Conservation (phyloP, 2,797 vertebrate species). For the Hydrolagus colliei region DNA sequence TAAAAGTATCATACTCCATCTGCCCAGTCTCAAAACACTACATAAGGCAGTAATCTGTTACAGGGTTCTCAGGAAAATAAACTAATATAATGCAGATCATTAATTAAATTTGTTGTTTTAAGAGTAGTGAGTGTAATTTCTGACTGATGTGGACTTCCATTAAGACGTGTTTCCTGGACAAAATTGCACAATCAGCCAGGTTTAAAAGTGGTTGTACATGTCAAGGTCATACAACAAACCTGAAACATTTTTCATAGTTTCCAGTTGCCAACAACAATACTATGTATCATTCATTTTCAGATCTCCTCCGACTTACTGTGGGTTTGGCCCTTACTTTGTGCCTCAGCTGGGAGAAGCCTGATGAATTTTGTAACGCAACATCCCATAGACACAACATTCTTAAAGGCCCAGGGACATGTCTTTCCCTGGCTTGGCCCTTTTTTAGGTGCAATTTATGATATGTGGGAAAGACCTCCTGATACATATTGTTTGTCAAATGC, state of each 20-base stretch:
- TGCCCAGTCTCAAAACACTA: background rate
- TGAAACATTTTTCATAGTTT: background rate
- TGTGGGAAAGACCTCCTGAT: too few species aligned
- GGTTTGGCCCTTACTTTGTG: background rate
- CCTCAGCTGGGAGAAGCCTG: background rate
- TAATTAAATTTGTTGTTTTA: background rate
- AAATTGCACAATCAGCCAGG: background rate
- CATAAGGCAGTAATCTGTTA: background rate
- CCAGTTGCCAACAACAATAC: background rate
- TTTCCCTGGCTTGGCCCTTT: background rate
- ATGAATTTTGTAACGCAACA: background rate
- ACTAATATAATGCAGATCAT: background rate
- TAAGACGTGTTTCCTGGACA: background rate
- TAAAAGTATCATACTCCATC: slow-evolving; percentile 18
- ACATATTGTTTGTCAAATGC: too few species aligned
- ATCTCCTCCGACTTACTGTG: background rate
- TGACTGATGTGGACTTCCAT: too few species aligned
- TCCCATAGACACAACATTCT: background rate
- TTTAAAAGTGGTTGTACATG: background rate
- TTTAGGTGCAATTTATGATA: too few species aligned
- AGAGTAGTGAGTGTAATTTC: too few species aligned
- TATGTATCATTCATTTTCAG: background rate
- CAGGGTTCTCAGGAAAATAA: background rate
- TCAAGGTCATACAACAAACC: background rate
- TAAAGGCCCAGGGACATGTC: background rate